A percentile compares a stretch with the other conserved stretches of the same genome.
These are phyloP conservation scores for Diogma glabrata DNA, from an alignment of 2,888 invertebrate species.

Conservation along the genomic window DNA sequence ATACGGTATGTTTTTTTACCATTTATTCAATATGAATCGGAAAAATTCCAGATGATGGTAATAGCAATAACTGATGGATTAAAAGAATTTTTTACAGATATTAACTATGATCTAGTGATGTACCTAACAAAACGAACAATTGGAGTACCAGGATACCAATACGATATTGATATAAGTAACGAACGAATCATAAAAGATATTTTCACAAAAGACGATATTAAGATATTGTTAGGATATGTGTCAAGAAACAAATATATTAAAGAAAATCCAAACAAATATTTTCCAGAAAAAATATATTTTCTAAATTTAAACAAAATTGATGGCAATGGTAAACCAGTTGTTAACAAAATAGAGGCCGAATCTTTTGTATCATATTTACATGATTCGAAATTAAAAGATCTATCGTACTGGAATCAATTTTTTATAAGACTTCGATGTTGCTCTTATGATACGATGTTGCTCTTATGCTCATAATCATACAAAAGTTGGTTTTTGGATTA, in stretches of 20 bases:
- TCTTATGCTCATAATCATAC: no score
- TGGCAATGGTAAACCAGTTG: conserved; percentile 6
- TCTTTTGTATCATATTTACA: conserved; percentile 4
- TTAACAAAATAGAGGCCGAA: conserved; percentile 6
- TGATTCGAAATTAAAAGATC: conserved; percentile 11
- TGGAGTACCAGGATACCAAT: conserved; percentile 20
- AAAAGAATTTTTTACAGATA: conserved; percentile 12
- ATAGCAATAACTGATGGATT: conserved; percentile 17
- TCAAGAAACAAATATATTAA: background rate
- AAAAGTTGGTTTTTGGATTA: no score
- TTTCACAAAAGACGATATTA: conserved; percentile 15
- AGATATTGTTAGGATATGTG: no score
- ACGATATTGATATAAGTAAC: conserved; percentile 11
- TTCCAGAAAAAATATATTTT: no score
- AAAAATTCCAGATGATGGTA: conserved; percentile 17
- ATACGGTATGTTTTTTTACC: conserved; percentile 19
- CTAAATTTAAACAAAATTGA: no score
- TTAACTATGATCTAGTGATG: conserved; percentile 17
- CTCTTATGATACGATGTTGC: no score
- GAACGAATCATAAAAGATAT: conserved; percentile 12
- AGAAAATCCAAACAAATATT: background rate
- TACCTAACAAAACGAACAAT: conserved; percentile 14
- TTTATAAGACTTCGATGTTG: background rate
- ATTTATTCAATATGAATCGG: conserved; percentile 17
- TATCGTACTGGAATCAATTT: background rate